Conservation (phyloP, 2,888 invertebrate species). For the Nemotelus nigrinus region DNA sequence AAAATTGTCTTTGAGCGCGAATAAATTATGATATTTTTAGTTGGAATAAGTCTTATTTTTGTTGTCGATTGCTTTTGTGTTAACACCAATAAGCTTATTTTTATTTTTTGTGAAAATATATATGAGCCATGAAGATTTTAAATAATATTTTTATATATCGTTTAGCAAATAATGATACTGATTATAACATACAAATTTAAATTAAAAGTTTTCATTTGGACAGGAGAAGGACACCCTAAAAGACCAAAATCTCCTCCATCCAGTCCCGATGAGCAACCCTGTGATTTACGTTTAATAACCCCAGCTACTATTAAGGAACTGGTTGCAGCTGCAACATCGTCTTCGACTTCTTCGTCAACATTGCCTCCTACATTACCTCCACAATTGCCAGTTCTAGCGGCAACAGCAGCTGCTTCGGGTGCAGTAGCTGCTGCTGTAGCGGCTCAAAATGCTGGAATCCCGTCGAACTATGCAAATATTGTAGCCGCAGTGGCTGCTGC, state of each 20-base stretch:
- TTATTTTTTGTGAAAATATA: constrained; percentile 8
- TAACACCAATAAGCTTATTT: constrained; percentile 28
- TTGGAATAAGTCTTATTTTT: too few relatives aligned
- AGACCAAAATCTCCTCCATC: constrained; percentile 48
- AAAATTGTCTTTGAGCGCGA: too few relatives aligned
- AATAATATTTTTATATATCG: neutral
- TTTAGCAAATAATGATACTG: constrained; percentile 4
- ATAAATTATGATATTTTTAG: too few relatives aligned
- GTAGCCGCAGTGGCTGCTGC: constrained; percentile 52
- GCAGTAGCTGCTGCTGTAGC: constrained; percentile 42
- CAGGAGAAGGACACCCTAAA: constrained; percentile 50
- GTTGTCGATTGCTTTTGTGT: constrained; percentile 30
- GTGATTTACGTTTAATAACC: constrained; percentile 60
- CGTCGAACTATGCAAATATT: constrained; percentile 51
- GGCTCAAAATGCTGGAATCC: constrained; percentile 38
- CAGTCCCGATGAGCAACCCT: constrained; percentile 59
- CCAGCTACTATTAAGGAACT: constrained; percentile 57
- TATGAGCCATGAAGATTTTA: constrained; percentile 7
- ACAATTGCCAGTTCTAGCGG: constrained; percentile 57
- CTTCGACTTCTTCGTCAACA: constrained; percentile 51
- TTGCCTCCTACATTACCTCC: constrained; percentile 51
- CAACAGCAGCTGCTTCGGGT: constrained; percentile 41
- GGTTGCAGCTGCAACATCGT: constrained; percentile 55
- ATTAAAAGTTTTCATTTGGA: constrained; percentile 47
- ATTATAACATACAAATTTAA: constrained; percentile 19